These are phyloP conservation scores for Malurus elegans DNA, from an alignment of 2,113 vertebrate species.

Conservation along the genomic window DNA sequence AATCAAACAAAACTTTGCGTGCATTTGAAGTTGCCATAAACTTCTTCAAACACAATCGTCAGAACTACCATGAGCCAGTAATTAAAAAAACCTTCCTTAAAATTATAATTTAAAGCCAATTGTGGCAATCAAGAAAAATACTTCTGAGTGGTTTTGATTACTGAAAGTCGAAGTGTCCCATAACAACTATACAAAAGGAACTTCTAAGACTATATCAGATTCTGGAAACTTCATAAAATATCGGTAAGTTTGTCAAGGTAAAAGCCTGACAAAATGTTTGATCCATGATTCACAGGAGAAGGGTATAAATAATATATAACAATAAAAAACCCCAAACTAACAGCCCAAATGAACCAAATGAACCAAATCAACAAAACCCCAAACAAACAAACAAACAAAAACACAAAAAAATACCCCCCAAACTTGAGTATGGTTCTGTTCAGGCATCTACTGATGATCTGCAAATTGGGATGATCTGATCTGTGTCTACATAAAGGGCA, in stretches of 20 bases:
- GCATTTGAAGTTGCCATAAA: background rate
- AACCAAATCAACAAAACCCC: background rate
- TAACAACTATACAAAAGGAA: background rate
- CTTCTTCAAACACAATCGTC: background rate
- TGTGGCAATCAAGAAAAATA: background rate
- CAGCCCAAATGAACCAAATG: background rate
- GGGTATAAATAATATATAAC: background rate
- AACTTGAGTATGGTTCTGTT: background rate
- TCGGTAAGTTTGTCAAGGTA: background rate
- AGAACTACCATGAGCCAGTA: background rate
- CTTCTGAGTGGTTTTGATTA: background rate
- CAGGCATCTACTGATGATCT: background rate
- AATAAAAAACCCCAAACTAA: background rate
- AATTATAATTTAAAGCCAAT: background rate
- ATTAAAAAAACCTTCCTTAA: background rate
- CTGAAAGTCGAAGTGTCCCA: background rate
- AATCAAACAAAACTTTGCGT: background rate
- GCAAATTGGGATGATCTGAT: background rate
- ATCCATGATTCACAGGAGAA: background rate
- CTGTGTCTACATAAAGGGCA: background rate
- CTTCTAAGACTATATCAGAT: background rate
- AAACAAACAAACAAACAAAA: background rate
- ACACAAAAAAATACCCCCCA: background rate
- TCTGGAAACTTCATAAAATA: background rate
- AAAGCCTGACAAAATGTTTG: background rate